Conservation (phyloP, 2,797 vertebrate species). For the Platalea minor region DNA sequence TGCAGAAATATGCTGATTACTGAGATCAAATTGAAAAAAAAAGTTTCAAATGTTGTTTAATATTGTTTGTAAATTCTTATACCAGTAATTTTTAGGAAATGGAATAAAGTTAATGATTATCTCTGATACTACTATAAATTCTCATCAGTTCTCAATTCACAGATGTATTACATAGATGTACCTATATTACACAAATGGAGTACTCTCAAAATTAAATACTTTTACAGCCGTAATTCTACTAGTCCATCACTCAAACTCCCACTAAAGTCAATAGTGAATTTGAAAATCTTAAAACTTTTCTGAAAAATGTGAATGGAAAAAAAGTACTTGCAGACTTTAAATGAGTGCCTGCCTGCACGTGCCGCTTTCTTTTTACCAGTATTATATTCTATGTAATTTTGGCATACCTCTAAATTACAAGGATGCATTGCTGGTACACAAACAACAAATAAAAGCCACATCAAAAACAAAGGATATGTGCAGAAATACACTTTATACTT, state of each 20-base stretch:
- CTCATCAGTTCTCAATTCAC: not conserved
- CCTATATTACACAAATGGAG: not conserved
- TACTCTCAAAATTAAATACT: not conserved
- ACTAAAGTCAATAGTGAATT: not conserved
- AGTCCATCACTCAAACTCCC: not conserved
- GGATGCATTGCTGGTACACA: not conserved
- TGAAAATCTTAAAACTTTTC: not conserved
- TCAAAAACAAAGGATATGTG: not conserved
- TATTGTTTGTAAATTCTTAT: not conserved
- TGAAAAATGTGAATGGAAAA: not conserved
- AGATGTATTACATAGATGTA: not conserved
- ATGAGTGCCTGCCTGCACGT: fast-evolving
- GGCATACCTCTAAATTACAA: not conserved
- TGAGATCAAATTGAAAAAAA: not conserved
- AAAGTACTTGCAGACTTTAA: not conserved
- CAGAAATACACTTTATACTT: not conserved
- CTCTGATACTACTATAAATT: not conserved
- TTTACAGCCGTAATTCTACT: not conserved
- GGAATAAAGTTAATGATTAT: not conserved
- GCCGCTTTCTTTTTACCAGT: not conserved
- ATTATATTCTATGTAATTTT: not conserved
- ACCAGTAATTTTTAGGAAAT: not conserved
- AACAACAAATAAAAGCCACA: not conserved
- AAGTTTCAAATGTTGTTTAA: not conserved
- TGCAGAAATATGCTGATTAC: not conserved